Evolutionary conservation across 1,140 invertebrate species (phyloP), one percentile per base, ranked within the genome.

Genomic region (Drosophila miranda): DNA sequence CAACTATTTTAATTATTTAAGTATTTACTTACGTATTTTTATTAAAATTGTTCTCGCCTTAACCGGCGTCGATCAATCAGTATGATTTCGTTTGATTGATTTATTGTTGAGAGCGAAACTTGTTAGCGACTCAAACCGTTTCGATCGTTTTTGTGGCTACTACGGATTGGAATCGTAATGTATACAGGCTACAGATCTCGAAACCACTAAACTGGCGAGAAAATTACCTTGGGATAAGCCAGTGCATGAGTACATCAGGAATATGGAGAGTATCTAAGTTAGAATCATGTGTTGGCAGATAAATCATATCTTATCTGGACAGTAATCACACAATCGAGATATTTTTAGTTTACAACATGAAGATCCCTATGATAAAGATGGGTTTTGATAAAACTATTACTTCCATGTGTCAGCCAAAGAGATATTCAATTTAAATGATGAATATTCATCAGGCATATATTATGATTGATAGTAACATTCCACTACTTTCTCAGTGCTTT

Each of bases 21-120:
- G 69, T 64, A 61, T 63, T 63, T 64, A 41, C 41, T 64, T 74
- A 55, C 69, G 55, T 63, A 63, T 56, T 49, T 69, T 56, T 42
- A 48, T 51, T 68, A 28, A 13, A 68, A 68, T 44, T 56, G 67
- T 68, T 68, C 66, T 55, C 66, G 59, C 44, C 59, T 64, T 50
- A 64, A 45, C 62, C 44, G 26, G 19, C 41, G 62, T 63, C 62
- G 59, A 64, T 68, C 50, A 68, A 63, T 44, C 34, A 16, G 23
- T 34, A 6, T 56, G 64, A 68, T 68, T 68, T 67, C 44, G 50
- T 34, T 28, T 19, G 26, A 68, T 56, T 69, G 66, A 69, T 68
- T 69, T 68, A 42, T 67, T 16, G 44, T 68, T 23, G 44, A 34
- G 50, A 38, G 16, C 4, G 38, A 48, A 49, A 34, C 66, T 69